These are phyloP conservation scores for Silvanus unidentatus DNA, from an alignment of 2,888 invertebrate genomes.

Conservation along the genomic window DNA sequence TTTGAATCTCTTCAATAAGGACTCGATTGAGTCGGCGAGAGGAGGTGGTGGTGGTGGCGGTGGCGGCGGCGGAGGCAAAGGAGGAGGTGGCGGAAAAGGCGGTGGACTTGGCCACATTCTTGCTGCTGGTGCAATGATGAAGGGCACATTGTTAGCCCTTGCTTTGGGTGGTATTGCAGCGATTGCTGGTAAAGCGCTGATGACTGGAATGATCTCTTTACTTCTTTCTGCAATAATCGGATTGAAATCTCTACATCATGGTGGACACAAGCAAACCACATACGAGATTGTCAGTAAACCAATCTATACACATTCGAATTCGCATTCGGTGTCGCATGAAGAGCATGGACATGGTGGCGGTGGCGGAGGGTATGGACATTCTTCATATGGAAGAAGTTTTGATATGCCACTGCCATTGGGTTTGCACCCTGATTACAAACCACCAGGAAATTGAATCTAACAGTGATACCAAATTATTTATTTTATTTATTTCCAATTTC, in stretches of 20 bases:
- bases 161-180: slow-evolving; percentile 67
- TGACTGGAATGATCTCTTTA: slow-evolving; percentile 75
- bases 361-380: slow-evolving; percentile 37
- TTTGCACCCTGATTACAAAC: slow-evolving; percentile 54
- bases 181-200: slow-evolving; percentile 75
- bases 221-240: slow-evolving; percentile 72
- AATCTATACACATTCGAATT: slow-evolving; percentile 64
- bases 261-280: slow-evolving; percentile 65
- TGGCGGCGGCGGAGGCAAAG: slow-evolving; percentile 35
- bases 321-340: slow-evolving; percentile 62
- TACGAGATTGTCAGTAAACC: slow-evolving; percentile 83
- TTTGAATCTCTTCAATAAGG: slow-evolving; percentile 61
- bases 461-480: slow-evolving; percentile 12
- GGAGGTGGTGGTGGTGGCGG: slow-evolving; percentile 36
- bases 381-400: slow-evolving; percentile 53
- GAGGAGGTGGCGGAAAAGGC: slow-evolving; percentile 50
- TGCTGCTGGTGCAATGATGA: slow-evolving; percentile 54
- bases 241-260: slow-evolving; percentile 61
- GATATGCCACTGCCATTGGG: slow-evolving; percentile 43
- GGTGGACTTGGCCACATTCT: slow-evolving; percentile 43
- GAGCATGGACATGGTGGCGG: slow-evolving; percentile 52
- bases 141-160: slow-evolving; percentile 65
- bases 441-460: slow-evolving; percentile 56
- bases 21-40: slow-evolving; percentile 49
- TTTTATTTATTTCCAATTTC: slow-evolving; percentile 7